Evolutionary conservation across 2,888 invertebrate genomes (phyloP), one percentile per base, ranked within the genome.

Genomic region (Nomada hirtipes): DNA sequence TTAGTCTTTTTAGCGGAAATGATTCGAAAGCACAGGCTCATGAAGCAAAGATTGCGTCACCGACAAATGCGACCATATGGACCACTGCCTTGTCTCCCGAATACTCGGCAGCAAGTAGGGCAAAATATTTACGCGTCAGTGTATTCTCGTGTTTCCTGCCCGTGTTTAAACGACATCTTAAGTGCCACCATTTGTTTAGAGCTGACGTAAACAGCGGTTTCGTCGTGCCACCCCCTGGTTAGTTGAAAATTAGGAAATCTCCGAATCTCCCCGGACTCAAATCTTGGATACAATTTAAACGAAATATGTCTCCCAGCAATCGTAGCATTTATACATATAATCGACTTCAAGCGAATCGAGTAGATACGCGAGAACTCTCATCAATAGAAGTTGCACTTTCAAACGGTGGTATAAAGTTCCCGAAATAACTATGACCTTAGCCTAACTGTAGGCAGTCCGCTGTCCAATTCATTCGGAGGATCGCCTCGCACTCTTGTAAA

Each of bases 81-180:
- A 83, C 84, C 73, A 87, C 83, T 86, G 86, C 88, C 86, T 89
- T 90, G 87, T 85, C 86, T 88, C 80, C 82, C 77, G 76, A 81
- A 86, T 90, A 87, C 86, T 82, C 83, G 77, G 84, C 84, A 82
- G 90, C 90, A 92, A 91, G 90, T 91, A 91, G 90, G 90, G 88
- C 91, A 92, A 92, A 93, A 92, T 93, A 92, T 93, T 93, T 92
- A 93, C 90, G 89, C 87, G 88, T 73, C 87, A 88, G 91, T 89
- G 90, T 93, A 92, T 92, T 92, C 92, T 90, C 90, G 92, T 89
- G 92, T 92, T 93, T 93, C 93, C 93, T 93, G 93, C 89, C 91
- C 91, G 89, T 91, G 92, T 93, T 93, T 92, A 91, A 93, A 93
- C 91, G 92, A 93, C 93, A 93, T 92, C 91, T 92, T 92, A 93